These are phyloP conservation scores for Pammene aurita DNA, from an alignment of 2,888 invertebrate species.

Conservation along the genomic window DNA sequence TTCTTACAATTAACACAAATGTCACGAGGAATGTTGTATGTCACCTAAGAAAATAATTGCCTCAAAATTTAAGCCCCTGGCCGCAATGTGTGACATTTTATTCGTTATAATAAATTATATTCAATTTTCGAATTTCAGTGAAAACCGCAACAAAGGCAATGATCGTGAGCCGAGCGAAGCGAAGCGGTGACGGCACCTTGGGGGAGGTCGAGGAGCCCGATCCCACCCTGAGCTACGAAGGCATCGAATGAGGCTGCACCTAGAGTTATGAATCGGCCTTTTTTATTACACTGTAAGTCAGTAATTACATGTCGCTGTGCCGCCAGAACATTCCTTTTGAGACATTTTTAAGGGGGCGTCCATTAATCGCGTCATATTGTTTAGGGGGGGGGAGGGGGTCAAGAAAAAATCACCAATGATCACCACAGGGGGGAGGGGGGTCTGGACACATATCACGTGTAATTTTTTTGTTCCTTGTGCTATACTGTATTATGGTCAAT, in stretches of 20 bases:
- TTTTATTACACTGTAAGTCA: not conserved
- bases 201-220: conserved; percentile 61
- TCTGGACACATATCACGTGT: no score
- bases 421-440: no score
- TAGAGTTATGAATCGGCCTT: not conserved
- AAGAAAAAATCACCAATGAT: no score
- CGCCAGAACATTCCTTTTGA: conserved; percentile 9
- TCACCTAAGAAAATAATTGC: not conserved
- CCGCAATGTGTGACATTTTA: no score
- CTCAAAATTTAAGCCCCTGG: no score
- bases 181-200: conserved; percentile 68
- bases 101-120: not conserved
- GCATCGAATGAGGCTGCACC: conserved; percentile 16
- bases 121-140: conserved; percentile 59
- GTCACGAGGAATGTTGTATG: no score
- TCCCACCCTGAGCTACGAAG: conserved; percentile 48
- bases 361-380: no score
- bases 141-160: conserved; percentile 69
- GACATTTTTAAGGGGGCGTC: conserved; percentile 3
- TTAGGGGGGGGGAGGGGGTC: no score
- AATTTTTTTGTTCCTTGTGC: no score
- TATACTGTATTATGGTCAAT: no score
- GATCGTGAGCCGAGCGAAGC: conserved; percentile 63
- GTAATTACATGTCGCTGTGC: not conserved
- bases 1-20: not conserved